Percentiles rank a stretch among this genome's conserved stretches.
These are phyloP conservation scores for Gibbula magus DNA, from an alignment of 2,888 invertebrate genomes.

Conservation along the genomic window DNA sequence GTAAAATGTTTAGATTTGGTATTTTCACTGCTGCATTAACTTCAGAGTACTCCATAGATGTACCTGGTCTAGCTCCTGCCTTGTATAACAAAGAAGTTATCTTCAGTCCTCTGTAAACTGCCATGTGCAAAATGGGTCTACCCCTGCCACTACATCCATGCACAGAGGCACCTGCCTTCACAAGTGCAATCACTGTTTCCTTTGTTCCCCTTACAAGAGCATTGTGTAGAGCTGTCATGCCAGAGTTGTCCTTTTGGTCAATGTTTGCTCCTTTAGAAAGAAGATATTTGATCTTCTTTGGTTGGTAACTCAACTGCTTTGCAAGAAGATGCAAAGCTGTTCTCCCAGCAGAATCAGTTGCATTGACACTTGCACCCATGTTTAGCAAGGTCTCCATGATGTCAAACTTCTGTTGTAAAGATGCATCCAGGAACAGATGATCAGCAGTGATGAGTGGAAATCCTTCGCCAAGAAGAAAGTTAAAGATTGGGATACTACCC, in stretches of 20 bases:
- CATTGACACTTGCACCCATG: background rate
- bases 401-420: background rate
- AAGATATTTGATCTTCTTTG: conserved; percentile 2
- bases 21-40: background rate
- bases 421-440: background rate
- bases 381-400: conserved; percentile 2
- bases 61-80: conserved; percentile 2
- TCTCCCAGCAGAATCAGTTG: background rate
- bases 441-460: background rate
- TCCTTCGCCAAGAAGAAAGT: conserved; percentile 5
- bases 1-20: background rate
- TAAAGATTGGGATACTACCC: background rate
- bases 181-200: background rate
- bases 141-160: background rate
- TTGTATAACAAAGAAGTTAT: background rate
- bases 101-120: conserved; percentile 5
- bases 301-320: background rate
- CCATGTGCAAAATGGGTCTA: conserved; percentile 7
- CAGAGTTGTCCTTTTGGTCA: background rate
- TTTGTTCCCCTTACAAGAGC: background rate
- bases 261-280: background rate
- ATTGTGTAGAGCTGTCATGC: conserved; percentile 3
- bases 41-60: background rate
- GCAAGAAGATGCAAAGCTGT: conserved; percentile 3
- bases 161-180: conserved; percentile 7